phyloP scores from a whole-genome alignment of 37 sponge, comb jelly and placozoan genomes.

The Axinella damicornis region DNA sequence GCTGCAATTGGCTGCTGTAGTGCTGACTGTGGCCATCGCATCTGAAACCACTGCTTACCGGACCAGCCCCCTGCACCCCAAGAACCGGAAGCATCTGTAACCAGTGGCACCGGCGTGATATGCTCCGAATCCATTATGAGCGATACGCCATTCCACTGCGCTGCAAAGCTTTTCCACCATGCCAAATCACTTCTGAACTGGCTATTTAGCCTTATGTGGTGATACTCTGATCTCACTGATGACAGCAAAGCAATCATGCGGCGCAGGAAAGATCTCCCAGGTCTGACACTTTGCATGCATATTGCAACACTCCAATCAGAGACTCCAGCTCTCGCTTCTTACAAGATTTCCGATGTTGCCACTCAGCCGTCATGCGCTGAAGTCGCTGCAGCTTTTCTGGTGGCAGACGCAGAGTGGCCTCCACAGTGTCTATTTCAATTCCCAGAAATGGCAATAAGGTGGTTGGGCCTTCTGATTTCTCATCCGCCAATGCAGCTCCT shows the following conservation, averaged over 20 bases:
- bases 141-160: slow-evolving; percentile 54
- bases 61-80: slow-evolving; percentile 64
- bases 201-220: slow-evolving; percentile 38
- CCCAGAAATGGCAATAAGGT: slow-evolving; percentile 35
- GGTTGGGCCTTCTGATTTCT: slow-evolving; percentile 64
- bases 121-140: not conserved
- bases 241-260: slow-evolving; percentile 5
- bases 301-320: slow-evolving; percentile 32
- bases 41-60: slow-evolving; percentile 37
- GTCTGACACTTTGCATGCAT: slow-evolving; percentile 47
- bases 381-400: slow-evolving; percentile 42
- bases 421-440: slow-evolving; percentile 40
- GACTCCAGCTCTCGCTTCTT: slow-evolving; percentile 29
- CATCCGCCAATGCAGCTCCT: slow-evolving; percentile 45
- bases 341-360: slow-evolving; percentile 8
- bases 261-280: slow-evolving; percentile 51
- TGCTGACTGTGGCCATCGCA: slow-evolving; percentile 14
- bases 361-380: not conserved
- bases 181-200: slow-evolving; percentile 51
- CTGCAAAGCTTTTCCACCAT: slow-evolving; percentile 55
- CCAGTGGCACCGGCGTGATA: not conserved
- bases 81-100: slow-evolving; percentile 54
- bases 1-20: slow-evolving; percentile 6
- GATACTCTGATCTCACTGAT: not conserved
- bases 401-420: slow-evolving; percentile 47